These are phyloP conservation scores for Hybos culiciformis DNA, from an alignment of 2,888 invertebrate species.

Conservation along the genomic window DNA sequence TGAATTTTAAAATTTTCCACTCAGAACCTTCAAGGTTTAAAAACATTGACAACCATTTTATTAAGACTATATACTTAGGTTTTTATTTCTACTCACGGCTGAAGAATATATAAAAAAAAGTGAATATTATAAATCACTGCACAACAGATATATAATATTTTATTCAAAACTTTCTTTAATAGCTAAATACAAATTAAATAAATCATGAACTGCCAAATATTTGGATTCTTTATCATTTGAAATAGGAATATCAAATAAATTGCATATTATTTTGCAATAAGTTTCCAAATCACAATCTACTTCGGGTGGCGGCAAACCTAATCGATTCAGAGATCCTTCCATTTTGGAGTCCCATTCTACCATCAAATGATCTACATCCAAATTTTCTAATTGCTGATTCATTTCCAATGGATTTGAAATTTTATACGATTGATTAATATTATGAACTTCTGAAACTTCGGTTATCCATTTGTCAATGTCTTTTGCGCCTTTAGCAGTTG, in stretches of 20 bases:
- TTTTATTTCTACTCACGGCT: too few relatives aligned
- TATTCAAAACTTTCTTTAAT: constrained; percentile 33
- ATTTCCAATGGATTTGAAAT: constrained; percentile 49
- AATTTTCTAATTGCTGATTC: constrained; percentile 38
- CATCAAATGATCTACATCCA: constrained; percentile 86
- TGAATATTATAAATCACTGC: too few relatives aligned
- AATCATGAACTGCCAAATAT: constrained; percentile 31
- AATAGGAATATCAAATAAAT: constrained; percentile 75
- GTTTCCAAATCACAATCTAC: constrained; percentile 60
- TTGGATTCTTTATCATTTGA: constrained; percentile 26
- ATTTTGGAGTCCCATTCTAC: constrained; percentile 89
- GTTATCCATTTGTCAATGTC: constrained; percentile 95
- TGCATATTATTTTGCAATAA: constrained; percentile 73
- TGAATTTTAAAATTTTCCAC: too few relatives aligned
- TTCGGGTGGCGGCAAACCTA: constrained; percentile 60
- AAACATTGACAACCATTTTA: too few relatives aligned
- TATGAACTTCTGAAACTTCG: constrained; percentile 85
- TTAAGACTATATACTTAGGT: too few relatives aligned
- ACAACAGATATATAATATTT: too few relatives aligned
- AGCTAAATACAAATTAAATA: constrained; percentile 34
- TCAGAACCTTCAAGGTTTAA: too few relatives aligned
- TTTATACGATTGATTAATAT: constrained; percentile 58
- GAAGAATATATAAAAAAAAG: too few relatives aligned
- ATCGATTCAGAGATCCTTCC: constrained; percentile 62
- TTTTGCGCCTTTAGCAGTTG: constrained; percentile 71